Base-by-base conservation (phyloP, 2,113 vertebrate species). In the Brachypodius melanocephalos region DNA sequence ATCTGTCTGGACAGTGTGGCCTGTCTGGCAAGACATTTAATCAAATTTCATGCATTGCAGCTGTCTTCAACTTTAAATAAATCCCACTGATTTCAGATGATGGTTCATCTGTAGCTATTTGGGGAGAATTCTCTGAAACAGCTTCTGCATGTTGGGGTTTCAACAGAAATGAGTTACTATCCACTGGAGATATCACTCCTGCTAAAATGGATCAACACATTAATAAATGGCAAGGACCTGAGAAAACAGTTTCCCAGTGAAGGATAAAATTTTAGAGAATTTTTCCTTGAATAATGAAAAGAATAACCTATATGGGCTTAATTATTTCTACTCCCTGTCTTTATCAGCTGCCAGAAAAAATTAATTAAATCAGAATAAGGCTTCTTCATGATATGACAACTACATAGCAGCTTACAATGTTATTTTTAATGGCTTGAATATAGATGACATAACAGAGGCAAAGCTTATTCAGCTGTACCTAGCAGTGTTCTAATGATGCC, bases 291-390 rank as follows among this genome's bases (percentile, higher is more conserved):
- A 90, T 93, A 88, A 92, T 86, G 54, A 96, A 93, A 52, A 87
- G 25, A 74, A 66, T 82, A 91, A 76, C 54, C 66, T 94, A 63
- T 51, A 62, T 14, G 34, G 8, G 20, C 43, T 94, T 92, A 92
- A 96, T 96, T 95, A 93, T 94, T 94, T 95, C 66, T 36, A 72
- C 83, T 89, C 62, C 26, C 40, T 76, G 20, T 89, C 93, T 96
- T 91, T 77, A 79, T 96, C 49, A 6, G 66, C 92, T 96, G 92
- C 57, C 76, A 94, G 83, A 89, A 92, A 95, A 89, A 88, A 13
- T 65, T 90, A 95, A 95, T 97, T 92, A 95, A 63, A 95, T 86
- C 38, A 74, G 75, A 93, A 76, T 85, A 88, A 94, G 67, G 83
- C 26, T 95, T 93, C 72, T 12, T 88, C 32, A 76, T 78, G 80